phyloP scores from a whole-genome alignment of 2,113 vertebrate species.

The Callopanchax toddi region DNA sequence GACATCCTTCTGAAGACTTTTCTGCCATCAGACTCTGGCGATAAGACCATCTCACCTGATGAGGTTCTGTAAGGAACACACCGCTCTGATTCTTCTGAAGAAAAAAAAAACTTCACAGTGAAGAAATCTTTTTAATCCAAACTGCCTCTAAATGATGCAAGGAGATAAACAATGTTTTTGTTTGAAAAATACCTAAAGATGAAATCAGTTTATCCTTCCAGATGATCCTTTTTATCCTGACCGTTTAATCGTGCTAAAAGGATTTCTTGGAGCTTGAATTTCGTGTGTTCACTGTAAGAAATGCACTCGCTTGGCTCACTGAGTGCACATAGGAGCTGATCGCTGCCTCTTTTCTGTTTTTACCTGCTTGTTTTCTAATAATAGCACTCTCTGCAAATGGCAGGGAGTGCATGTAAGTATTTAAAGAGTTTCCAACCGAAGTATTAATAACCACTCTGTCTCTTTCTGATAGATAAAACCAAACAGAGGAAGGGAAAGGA shows the following conservation, averaged over 20 bases:
- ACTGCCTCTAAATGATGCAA: not conserved
- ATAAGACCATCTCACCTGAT: too few relatives aligned
- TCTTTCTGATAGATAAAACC: constrained; percentile 38
- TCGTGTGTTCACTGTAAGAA: not conserved
- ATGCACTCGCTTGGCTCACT: constrained; percentile 1
- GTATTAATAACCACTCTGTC: constrained; percentile 47
- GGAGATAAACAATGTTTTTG: not conserved
- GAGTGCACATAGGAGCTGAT: constrained; percentile 19
- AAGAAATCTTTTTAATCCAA: not conserved
- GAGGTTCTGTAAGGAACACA: too few relatives aligned
- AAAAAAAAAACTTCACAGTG: not conserved
- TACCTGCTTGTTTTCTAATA: constrained; percentile 26
- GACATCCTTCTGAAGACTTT: too few relatives aligned
- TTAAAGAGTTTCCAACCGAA: constrained; percentile 26
- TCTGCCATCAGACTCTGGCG: too few relatives aligned
- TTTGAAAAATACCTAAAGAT: not conserved
- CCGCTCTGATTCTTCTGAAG: not conserved
- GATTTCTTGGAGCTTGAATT: not conserved
- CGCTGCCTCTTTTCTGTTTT: constrained; percentile 44
- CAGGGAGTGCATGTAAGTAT: constrained; percentile 1
- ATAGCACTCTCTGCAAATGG: constrained; percentile 18
- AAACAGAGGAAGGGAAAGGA: constrained; percentile 18
- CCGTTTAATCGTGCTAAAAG: constrained; percentile 17
- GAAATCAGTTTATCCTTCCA: constrained; percentile 13
- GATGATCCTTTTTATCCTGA: constrained; percentile 22